These are phyloP conservation scores for Netelia virgata DNA, from an alignment of 2,888 invertebrate genomes.

Conservation along the genomic window DNA sequence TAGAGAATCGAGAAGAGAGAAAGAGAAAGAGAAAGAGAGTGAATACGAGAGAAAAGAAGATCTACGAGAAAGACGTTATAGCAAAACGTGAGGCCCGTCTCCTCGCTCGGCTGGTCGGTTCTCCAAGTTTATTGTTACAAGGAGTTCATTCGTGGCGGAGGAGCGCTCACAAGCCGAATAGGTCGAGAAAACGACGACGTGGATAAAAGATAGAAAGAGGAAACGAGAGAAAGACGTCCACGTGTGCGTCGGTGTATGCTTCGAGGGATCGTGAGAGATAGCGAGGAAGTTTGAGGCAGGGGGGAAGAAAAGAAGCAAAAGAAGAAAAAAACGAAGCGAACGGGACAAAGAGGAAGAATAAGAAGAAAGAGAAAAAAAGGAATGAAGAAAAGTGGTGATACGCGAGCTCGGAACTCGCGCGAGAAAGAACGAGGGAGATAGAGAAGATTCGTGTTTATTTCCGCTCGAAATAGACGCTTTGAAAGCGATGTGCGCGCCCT, in stretches of 20 bases:
- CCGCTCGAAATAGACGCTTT: conserved; percentile 76
- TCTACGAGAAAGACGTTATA: conserved; percentile 63
- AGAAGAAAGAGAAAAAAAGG: conserved; percentile 31
- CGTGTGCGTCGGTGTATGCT: conserved; percentile 25
- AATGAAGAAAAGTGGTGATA: conserved; percentile 50
- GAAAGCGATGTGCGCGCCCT: conserved; percentile 70
- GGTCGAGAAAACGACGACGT: conserved; percentile 46
- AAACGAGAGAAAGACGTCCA: conserved; percentile 54
- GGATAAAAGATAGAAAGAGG: conserved; percentile 47
- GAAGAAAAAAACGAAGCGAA: conserved; percentile 44
- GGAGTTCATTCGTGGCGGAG: conserved; percentile 74
- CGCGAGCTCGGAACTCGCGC: conserved; percentile 53
- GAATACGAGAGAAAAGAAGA: conserved; percentile 42
- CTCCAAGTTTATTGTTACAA: conserved; percentile 78
- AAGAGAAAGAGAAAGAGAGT: conserved; percentile 34
- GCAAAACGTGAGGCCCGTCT: conserved; percentile 51
- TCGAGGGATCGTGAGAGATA: conserved; percentile 54
- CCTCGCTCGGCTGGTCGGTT: conserved; percentile 56
- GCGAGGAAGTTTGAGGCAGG: conserved; percentile 54
- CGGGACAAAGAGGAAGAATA: conserved; percentile 40
- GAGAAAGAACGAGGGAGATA: conserved; percentile 48
- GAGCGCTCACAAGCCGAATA: conserved; percentile 32
- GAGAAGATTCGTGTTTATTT: conserved; percentile 72
- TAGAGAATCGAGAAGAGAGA: conserved; percentile 32
- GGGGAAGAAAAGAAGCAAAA: background rate